Evolutionary conservation across 1,140 invertebrate genomes (phyloP), one percentile per base, ranked within the genome.

Genomic region (Battus philenor): DNA sequence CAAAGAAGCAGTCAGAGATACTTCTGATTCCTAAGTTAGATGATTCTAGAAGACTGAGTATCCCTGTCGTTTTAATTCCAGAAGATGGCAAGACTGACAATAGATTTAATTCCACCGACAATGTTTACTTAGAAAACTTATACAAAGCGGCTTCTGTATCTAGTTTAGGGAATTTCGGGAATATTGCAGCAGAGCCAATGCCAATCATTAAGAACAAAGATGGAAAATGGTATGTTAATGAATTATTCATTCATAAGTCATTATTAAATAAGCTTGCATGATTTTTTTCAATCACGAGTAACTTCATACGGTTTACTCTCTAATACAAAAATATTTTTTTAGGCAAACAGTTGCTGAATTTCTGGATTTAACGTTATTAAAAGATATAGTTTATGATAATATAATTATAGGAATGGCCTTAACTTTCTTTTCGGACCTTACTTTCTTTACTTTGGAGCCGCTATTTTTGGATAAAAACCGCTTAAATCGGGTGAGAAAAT

Each of bases 371-470:
- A 87, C 89, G 5, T 68, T 91, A 2, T 54, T 91, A 5, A 88
- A 89, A 69, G 84, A 90, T 49, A 66, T 77, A 8, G 77, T 88
- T 1, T 91, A 89, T 44, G 80, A 90, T 1, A 91, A 90, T 51
- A 89, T 90, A 4, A 79, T 89, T 34, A 62, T 90, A 32, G 90
- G 90, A 20, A 84, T 89, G 48, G 75, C 86, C 1, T 71, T 88
- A 26, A 82, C 87, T 8, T 81, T 89, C 18, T 89, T 89, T 44
- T 86, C 87, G 4, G 91, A 88, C 43, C 89, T 88, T 1, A 90
- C 90, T 5, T 92, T 90, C 79, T 92, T 91, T 50, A 88, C 87
- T 6, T 41, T 89, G 34, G 87, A 88, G 34, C 88, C 88, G 0
- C 50, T 88, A 5, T 88, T 88, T 48, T 60, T 89, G 4, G 86